phyloP scores from a whole-genome alignment of 2,888 invertebrate genomes.

The Sepioteuthis lessoniana region DNA sequence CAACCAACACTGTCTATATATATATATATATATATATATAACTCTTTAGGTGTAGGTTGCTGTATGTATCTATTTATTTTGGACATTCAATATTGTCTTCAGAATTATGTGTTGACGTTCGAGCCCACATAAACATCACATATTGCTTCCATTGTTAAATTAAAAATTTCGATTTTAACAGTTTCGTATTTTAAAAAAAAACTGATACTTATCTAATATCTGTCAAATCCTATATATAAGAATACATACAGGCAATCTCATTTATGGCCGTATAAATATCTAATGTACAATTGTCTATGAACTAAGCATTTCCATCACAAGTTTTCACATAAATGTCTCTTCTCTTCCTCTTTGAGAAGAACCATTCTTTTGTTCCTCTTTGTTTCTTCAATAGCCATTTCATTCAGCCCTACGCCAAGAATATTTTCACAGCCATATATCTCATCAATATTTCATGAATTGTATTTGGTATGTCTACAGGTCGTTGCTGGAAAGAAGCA shows the following conservation, averaged over 20 bases:
- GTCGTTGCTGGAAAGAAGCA: neutral
- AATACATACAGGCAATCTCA: neutral
- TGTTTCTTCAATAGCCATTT: neutral
- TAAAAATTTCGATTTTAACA: too few species aligned
- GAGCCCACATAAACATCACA: neutral
- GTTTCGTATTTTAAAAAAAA: too few species aligned
- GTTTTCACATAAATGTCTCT: neutral
- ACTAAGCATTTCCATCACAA: neutral
- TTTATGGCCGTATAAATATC: neutral
- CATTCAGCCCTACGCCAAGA: neutral
- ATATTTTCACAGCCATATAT: neutral
- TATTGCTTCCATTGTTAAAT: neutral
- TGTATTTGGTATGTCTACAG: neutral
- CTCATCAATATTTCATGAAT: neutral
- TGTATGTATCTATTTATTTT: neutral
- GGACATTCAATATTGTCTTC: neutral
- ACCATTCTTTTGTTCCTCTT: neutral
- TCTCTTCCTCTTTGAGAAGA: neutral
- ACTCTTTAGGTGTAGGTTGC: neutral
- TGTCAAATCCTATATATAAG: neutral
- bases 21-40: too few species aligned
- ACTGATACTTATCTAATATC: too few species aligned
- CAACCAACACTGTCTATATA: too few species aligned
- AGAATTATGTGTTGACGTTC: neutral
- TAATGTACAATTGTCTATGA: slow-evolving; percentile 33